These are phyloP conservation scores for Corythucha ciliata DNA, from an alignment of 2,888 invertebrate species.

Conservation along the genomic window DNA sequence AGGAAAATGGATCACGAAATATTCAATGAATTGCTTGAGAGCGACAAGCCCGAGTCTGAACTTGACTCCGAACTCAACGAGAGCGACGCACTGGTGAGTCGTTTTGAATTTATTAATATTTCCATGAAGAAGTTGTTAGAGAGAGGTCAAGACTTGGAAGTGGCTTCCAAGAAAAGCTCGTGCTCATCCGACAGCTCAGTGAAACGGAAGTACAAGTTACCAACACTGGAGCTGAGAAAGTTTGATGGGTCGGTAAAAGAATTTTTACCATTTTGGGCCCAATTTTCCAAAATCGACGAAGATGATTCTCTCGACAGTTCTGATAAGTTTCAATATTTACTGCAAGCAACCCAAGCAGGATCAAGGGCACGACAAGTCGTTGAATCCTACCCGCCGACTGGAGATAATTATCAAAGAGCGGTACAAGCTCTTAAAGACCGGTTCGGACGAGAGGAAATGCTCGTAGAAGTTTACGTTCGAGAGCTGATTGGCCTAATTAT, in stretches of 20 bases:
- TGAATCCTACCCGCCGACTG: constrained; percentile 32
- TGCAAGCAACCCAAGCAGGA: not conserved
- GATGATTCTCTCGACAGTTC: not conserved
- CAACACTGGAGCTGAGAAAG: not conserved
- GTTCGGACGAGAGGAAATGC: constrained; percentile 33
- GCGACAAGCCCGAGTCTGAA: too few species aligned
- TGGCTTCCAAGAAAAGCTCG: too few species aligned
- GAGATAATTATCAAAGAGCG: constrained; percentile 34
- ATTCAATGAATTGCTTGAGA: too few species aligned
- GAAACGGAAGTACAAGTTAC: too few species aligned
- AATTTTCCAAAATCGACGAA: constrained; percentile 4
- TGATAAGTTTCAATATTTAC: constrained; percentile 8
- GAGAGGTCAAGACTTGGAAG: too few species aligned
- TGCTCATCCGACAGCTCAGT: too few species aligned
- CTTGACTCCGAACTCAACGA: too few species aligned
- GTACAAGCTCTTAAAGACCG: constrained; percentile 30
- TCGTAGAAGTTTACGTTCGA: constrained; percentile 35
- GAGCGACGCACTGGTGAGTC: too few species aligned
- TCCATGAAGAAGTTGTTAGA: too few species aligned
- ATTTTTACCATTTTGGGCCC: constrained; percentile 8
- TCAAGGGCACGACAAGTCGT: constrained; percentile 32
- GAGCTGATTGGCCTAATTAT: constrained; percentile 34
- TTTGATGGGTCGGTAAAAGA: not conserved
- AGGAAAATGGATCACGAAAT: too few species aligned
- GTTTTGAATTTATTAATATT: too few species aligned